phyloP scores from a whole-genome alignment of 2,888 invertebrate genomes.

The Oligia latruncula region DNA sequence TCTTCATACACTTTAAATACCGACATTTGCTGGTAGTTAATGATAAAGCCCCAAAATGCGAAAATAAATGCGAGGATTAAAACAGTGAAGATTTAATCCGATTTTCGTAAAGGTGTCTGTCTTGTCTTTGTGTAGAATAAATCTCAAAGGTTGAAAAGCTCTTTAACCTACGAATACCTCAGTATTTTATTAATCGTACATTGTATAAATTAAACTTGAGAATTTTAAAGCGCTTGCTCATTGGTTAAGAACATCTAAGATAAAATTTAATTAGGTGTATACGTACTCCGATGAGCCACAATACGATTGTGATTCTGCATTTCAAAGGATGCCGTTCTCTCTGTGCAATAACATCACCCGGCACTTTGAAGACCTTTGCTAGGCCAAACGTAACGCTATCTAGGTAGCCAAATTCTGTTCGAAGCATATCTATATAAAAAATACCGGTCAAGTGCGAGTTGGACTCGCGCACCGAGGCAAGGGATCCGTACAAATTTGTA shows the following conservation, averaged over 20 bases:
- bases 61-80: neutral
- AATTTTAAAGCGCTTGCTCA: neutral
- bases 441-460: too few species aligned
- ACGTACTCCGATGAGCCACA: neutral
- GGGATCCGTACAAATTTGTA: too few species aligned
- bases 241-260: too few species aligned
- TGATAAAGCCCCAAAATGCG: neutral
- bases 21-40: neutral
- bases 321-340: neutral
- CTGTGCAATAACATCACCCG: neutral
- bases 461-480: too few species aligned
- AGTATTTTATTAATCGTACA: neutral
- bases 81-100: neutral
- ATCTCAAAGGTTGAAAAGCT: slow-evolving; percentile 15
- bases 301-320: neutral
- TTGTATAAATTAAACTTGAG: neutral
- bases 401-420: neutral
- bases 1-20: neutral
- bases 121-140: slow-evolving; percentile 14
- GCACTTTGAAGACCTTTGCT: neutral
- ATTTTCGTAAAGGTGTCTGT: slow-evolving; percentile 2
- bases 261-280: neutral
- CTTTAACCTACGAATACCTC: neutral
- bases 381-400: neutral
- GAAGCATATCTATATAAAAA: neutral